Percentiles rank a stretch among this genome's conserved stretches.
phyloP scores from a whole-genome alignment of 2,113 vertebrate species.

The Microcebus ravelobensis region DNA sequence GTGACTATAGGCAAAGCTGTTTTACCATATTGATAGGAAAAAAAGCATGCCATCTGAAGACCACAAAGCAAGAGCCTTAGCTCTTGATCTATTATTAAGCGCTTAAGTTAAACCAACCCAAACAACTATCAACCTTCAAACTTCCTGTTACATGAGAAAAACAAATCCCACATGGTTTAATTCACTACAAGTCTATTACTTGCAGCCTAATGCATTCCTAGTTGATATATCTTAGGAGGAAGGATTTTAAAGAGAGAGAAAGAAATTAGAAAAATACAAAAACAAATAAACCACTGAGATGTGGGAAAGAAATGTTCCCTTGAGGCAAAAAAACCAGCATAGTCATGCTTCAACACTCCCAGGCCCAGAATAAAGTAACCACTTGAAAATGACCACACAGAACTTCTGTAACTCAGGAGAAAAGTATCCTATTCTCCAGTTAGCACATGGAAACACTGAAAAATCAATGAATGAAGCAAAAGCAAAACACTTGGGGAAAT shows the following conservation, averaged over 20 bases:
- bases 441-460: neutral
- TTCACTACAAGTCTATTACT: neutral
- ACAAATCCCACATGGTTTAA: neutral
- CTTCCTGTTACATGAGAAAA: neutral
- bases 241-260: neutral
- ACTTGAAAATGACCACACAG: neutral
- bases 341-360: neutral
- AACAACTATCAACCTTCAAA: neutral
- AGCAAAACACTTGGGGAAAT: neutral
- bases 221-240: neutral
- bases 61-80: neutral
- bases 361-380: neutral
- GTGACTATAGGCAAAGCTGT: neutral
- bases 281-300: neutral
- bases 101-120: neutral
- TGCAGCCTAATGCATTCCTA: neutral
- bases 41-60: neutral
- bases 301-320: neutral
- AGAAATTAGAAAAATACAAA: neutral
- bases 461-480: neutral
- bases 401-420: neutral
- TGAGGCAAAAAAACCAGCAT: neutral
- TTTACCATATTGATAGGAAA: neutral
- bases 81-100: neutral
- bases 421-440: neutral